Conservation (phyloP, 2,888 invertebrate species). For the Maniola hyperantus region DNA sequence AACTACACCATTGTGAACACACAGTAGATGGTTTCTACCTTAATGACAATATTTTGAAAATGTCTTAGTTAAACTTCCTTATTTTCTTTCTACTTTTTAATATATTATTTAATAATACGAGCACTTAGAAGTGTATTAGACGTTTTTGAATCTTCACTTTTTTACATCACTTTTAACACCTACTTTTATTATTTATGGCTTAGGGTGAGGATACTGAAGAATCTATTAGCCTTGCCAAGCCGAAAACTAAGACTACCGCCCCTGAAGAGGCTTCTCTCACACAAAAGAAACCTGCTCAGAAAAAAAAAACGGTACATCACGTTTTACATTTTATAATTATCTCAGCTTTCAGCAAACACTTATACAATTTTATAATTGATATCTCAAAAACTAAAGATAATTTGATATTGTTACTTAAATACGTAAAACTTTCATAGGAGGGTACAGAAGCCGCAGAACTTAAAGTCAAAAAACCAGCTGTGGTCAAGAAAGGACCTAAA, state of each 20-base stretch:
- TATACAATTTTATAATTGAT: neutral
- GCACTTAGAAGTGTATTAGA: constrained; percentile 22
- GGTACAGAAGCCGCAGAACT: constrained; percentile 74
- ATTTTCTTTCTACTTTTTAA: neutral
- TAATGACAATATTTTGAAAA: neutral
- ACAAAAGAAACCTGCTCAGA: constrained; percentile 78
- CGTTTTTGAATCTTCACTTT: constrained; percentile 20
- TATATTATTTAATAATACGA: constrained; percentile 6
- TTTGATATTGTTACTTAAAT: neutral
- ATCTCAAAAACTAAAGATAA: neutral
- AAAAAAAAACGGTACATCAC: constrained; percentile 72
- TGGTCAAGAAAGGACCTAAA: constrained; percentile 64
- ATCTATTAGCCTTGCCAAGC: constrained; percentile 75
- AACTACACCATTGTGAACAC: neutral
- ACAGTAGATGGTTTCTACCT: neutral
- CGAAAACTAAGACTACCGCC: constrained; percentile 76
- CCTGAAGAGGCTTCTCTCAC: constrained; percentile 78
- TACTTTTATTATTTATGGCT: constrained; percentile 53
- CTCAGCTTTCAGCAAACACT: constrained; percentile 50
- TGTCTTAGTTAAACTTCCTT: neutral
- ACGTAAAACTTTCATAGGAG: constrained; percentile 56
- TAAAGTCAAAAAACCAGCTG: constrained; percentile 77
- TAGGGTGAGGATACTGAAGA: constrained; percentile 79
- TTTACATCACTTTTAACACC: constrained; percentile 36
- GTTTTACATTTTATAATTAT: constrained; percentile 58